Evolutionary conservation across 2,888 invertebrate species (phyloP).

Genomic region (Fabriciana adippe): DNA sequence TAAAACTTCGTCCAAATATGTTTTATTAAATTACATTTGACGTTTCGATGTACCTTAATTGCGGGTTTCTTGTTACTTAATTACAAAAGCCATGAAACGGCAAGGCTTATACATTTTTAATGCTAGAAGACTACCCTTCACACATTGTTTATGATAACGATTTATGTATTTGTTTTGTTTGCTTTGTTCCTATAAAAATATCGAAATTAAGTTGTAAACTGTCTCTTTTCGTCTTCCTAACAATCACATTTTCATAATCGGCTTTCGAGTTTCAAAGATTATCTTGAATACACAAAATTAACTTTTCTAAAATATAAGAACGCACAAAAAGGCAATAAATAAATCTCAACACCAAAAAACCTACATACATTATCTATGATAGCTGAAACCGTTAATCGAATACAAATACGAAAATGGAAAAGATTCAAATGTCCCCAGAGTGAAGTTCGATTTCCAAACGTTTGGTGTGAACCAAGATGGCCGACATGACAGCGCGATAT

Average conservation of each 20-base stretch:
- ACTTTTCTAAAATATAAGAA: background rate
- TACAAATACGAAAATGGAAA: constrained; percentile 24
- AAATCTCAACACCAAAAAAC: background rate
- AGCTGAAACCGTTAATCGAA: constrained; percentile 26
- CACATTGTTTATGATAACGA: background rate
- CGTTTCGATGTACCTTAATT: constrained; percentile 23
- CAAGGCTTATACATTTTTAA: constrained; percentile 17
- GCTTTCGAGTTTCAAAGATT: background rate
- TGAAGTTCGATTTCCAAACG: constrained; percentile 72
- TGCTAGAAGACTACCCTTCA: background rate
- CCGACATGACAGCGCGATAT: constrained; percentile 65
- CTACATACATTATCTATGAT: constrained; percentile 1
- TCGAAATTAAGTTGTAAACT: background rate
- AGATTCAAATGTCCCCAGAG: constrained; percentile 55
- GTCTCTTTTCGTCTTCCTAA: background rate
- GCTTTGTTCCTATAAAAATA: background rate
- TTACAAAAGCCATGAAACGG: constrained; percentile 15
- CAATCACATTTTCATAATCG: constrained; percentile 1
- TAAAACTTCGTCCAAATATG: constrained; percentile 7
- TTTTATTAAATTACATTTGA: constrained; percentile 23
- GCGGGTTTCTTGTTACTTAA: constrained; percentile 13
- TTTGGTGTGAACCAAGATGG: constrained; percentile 71
- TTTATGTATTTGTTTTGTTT: background rate
- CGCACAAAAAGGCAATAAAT: background rate
- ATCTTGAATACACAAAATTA: background rate